These are phyloP conservation scores for Halcyon chelicuti DNA, from an alignment of 2,797 vertebrate genomes.

Conservation along the genomic window DNA sequence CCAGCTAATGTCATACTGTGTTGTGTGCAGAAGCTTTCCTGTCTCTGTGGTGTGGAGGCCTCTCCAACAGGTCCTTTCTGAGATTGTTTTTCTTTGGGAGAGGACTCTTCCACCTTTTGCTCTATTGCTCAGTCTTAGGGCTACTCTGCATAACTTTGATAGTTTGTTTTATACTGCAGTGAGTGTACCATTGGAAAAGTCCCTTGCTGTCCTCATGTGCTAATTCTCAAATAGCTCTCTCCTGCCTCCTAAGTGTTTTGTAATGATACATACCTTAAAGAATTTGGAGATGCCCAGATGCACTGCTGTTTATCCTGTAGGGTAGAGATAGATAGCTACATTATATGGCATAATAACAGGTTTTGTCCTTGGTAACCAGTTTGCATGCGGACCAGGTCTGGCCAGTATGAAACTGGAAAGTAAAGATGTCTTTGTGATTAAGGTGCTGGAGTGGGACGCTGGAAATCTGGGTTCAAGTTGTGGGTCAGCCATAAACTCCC, in stretches of 20 bases:
- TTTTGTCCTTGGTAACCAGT: constrained; percentile 15
- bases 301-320: constrained; percentile 62
- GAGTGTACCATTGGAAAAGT: fast-evolving
- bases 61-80: not conserved
- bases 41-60: not conserved
- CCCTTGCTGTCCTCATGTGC: not conserved
- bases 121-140: not conserved
- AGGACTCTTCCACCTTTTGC: not conserved
- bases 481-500: constrained; percentile 68
- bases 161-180: not conserved
- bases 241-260: not conserved
- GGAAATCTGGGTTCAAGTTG: constrained; percentile 67
- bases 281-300: constrained; percentile 2
- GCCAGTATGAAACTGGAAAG: constrained; percentile 67
- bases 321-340: constrained; percentile 39
- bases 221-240: not conserved
- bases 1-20: not conserved
- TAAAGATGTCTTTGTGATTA: constrained; percentile 64
- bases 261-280: not conserved
- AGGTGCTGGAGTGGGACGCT: constrained; percentile 58
- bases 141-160: not conserved
- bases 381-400: constrained; percentile 67
- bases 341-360: constrained; percentile 56
- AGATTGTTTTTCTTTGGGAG: not conserved
- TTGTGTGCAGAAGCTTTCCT: not conserved